Conservation (phyloP, 2,797 vertebrate species). For the Gouania willdenowi region DNA sequence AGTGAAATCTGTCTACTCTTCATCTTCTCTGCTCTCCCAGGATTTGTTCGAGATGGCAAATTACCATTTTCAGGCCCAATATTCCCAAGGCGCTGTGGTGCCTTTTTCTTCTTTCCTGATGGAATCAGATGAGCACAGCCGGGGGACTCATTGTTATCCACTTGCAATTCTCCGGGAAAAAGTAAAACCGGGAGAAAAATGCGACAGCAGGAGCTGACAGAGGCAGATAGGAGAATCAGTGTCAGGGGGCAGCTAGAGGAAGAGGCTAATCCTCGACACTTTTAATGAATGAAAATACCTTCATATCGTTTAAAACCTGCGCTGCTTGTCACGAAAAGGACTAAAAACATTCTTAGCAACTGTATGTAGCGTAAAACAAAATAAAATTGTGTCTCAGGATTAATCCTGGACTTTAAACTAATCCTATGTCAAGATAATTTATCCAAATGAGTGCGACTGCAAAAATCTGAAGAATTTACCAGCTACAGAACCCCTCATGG, state of each 20-base stretch:
- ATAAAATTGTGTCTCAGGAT: too few species aligned
- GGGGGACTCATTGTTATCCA: constrained; percentile 67
- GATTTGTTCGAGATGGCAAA: constrained; percentile 70
- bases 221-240: constrained; percentile 44
- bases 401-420: too few species aligned
- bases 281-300: constrained; percentile 20
- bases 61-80: constrained; percentile 72
- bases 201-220: constrained; percentile 55
- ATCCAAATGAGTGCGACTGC: too few species aligned
- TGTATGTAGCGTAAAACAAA: too few species aligned
- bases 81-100: constrained; percentile 56
- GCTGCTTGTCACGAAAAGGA: too few species aligned
- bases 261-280: constrained; percentile 25
- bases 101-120: constrained; percentile 69
- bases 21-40: constrained; percentile 68
- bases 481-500: too few species aligned
- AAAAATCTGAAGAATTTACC: too few species aligned
- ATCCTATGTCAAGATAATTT: too few species aligned
- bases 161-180: constrained; percentile 50
- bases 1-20: constrained; percentile 77
- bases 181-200: constrained; percentile 21
- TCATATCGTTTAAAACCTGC: too few species aligned
- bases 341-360: too few species aligned
- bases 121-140: constrained; percentile 69
- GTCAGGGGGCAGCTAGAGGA: constrained; percentile 19